Conservation (phyloP, 2,888 invertebrate species). For the Alviniconcha strummeri region DNA sequence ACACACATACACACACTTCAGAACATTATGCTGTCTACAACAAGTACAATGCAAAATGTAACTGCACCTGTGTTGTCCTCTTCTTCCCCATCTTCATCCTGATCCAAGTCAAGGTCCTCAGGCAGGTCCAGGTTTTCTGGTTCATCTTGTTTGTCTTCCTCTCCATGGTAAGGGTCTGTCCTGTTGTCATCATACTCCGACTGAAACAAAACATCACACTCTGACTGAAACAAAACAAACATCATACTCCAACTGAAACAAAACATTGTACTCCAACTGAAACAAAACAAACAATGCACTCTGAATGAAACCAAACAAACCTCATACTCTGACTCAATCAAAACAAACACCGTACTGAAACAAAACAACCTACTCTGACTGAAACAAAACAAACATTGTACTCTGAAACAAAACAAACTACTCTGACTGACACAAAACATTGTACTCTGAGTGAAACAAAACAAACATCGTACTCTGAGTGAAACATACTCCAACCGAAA, state of each 20-base stretch:
- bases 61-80: constrained; percentile 40
- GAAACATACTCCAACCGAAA: background rate
- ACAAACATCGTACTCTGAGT: background rate
- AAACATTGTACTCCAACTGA: too few relatives aligned
- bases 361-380: constrained; percentile 41
- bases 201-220: constrained; percentile 21
- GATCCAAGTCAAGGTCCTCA: constrained; percentile 89
- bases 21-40: too few relatives aligned
- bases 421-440: constrained; percentile 24
- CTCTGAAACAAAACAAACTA: background rate
- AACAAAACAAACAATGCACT: too few relatives aligned
- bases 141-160: constrained; percentile 75
- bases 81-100: constrained; percentile 56
- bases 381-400: background rate
- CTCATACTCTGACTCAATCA: constrained; percentile 45
- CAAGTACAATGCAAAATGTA: too few relatives aligned
- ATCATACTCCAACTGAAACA: background rate
- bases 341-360: too few relatives aligned
- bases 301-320: too few relatives aligned
- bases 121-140: constrained; percentile 91
- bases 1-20: too few relatives aligned
- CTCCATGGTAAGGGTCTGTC: constrained; percentile 59
- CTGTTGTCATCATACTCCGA: constrained; percentile 42
- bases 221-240: background rate
- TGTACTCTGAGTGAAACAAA: constrained; percentile 38